phyloP scores from a whole-genome alignment of 2,797 vertebrate genomes.

The Macropus fuliginosus region DNA sequence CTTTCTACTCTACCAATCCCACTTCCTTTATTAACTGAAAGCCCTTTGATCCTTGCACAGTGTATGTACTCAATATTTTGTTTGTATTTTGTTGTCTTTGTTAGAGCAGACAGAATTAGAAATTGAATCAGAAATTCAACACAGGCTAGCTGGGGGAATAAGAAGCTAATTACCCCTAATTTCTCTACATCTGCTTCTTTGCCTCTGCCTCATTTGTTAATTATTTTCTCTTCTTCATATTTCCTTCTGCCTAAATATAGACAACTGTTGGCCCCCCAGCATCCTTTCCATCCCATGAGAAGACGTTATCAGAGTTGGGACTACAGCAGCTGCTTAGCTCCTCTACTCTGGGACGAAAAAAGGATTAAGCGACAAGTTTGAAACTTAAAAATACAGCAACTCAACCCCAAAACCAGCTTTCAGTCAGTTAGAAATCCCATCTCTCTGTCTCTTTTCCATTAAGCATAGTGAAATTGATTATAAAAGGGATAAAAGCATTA shows the following conservation, averaged over 20 bases:
- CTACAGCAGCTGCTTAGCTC: neutral
- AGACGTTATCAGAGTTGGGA: neutral
- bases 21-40: neutral
- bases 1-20: neutral
- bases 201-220: neutral
- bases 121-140: neutral
- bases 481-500: constrained; percentile 1
- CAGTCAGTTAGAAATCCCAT: neutral
- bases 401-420: neutral
- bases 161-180: neutral
- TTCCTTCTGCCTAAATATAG: neutral
- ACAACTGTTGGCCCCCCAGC: neutral
- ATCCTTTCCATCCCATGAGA: neutral
- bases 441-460: neutral
- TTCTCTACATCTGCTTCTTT: neutral
- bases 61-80: neutral
- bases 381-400: neutral
- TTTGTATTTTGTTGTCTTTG: neutral
- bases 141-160: neutral
- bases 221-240: neutral
- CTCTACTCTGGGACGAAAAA: neutral
- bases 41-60: neutral
- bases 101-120: neutral
- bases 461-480: neutral
- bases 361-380: neutral